Evolutionary conservation across 1,140 invertebrate genomes (phyloP), one percentile per base, ranked within the genome.

Genomic region (Galleria mellonella): DNA sequence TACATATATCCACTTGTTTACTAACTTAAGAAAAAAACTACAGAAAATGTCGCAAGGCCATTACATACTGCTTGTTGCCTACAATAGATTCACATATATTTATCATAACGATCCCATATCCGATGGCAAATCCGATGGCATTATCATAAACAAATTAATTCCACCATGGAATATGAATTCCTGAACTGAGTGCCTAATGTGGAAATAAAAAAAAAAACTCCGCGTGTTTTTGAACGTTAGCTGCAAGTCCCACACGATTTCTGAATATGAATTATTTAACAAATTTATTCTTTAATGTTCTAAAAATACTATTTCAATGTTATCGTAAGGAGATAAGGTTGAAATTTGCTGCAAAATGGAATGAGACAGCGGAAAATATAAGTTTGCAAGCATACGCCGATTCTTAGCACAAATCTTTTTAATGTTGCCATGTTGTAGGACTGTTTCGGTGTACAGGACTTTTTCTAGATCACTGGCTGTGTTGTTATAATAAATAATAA

Each of bases 371-470:
- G 2, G 17, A 2, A 23, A 15, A 37, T 17, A 17, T 17, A 37
- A 37, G 35, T 37, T 37, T 12, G 35, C 35, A 37, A 37, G 35
- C 35, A 13, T 37, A 37, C 17, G 17, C 17, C 17, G 35, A 37
- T 37, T 37, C 35, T 37, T 37, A 37, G 35, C 35, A 37, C 35
- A 37, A 37, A 37, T 37, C 35, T 37, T 37, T 37, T 37, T 37
- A 37, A 37, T 37, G 35, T 37, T 37, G 35, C 35, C 35, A 37
- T 37, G 35, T 9, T 37, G 15, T 37, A 17, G 35, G 9, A 17
- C 6, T 15, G 14, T 17, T 37, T 11, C 13, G 35, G 13, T 23
- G n/a, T 13, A 15, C 15, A 13, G 35, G 14, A n/a, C 4, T 17
- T 17, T 37, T 37, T 37, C 17, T 37, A 15, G 35, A 15, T 37